These are phyloP conservation scores for Oreotrochilus melanogaster DNA, from an alignment of 2,113 vertebrate genomes.

Conservation along the genomic window DNA sequence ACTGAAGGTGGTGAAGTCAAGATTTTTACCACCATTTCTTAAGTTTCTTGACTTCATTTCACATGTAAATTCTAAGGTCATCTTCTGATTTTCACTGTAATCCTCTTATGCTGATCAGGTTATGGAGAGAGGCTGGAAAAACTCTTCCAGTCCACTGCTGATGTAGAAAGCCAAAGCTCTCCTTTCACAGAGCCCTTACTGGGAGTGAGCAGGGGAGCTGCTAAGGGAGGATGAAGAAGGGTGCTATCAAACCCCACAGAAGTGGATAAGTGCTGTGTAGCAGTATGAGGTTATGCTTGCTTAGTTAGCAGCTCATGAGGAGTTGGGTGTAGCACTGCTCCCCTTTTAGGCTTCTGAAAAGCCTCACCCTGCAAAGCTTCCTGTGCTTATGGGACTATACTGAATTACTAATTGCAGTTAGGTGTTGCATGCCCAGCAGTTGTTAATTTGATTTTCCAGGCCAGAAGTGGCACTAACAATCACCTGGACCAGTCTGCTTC, in stretches of 20 bases:
- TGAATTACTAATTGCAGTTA: not conserved
- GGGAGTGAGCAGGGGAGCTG: not conserved
- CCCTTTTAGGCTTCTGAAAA: not conserved
- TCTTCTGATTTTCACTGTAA: slow-evolving; percentile 50
- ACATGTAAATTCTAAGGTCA: not conserved
- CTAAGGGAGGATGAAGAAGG: not conserved
- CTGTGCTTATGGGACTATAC: not conserved
- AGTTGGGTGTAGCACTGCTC: not conserved
- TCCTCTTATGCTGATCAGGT: slow-evolving; percentile 25
- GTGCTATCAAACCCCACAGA: not conserved
- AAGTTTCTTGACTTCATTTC: slow-evolving; percentile 3
- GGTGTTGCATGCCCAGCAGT: not conserved
- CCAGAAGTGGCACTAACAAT: not conserved
- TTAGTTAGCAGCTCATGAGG: not conserved
- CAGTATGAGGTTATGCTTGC: not conserved
- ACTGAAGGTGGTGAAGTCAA: not conserved
- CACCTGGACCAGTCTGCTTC: not conserved
- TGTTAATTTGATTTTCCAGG: not conserved
- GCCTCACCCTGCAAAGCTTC: not conserved
- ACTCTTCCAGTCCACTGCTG: not conserved
- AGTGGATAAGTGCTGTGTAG: not conserved
- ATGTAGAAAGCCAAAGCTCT: not conserved
- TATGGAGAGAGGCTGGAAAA: slow-evolving; percentile 31
- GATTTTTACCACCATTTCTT: not conserved
- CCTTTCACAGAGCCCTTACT: not conserved